Evolutionary conservation across 2,797 vertebrate genomes (phyloP).

Genomic region (Pangasius djambal): DNA sequence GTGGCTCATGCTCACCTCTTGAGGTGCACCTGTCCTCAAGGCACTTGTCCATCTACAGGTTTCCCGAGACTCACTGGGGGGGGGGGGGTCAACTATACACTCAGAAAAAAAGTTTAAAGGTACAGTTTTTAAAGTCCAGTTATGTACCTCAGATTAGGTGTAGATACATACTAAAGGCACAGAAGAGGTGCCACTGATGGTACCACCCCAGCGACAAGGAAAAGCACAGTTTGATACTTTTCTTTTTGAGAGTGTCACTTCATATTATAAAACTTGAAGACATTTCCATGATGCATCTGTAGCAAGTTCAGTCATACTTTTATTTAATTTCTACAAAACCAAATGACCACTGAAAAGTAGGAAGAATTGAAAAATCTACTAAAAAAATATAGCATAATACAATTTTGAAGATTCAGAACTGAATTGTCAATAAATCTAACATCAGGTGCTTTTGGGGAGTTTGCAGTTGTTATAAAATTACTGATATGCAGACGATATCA

Average conservation of each 20-base stretch:
- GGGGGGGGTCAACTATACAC: not conserved
- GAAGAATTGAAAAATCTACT: not conserved
- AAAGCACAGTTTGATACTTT: not conserved
- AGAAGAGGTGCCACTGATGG: not conserved
- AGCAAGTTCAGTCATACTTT: not conserved
- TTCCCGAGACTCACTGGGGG: not conserved
- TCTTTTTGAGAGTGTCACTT: not conserved
- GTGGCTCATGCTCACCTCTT: conserved; percentile 46
- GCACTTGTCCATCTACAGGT: conserved; percentile 31
- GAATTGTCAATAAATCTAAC: not conserved
- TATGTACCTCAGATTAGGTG: not conserved
- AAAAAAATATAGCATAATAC: not conserved
- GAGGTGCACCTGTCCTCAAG: conserved; percentile 47
- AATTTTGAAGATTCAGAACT: not conserved
- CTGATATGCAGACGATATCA: not conserved
- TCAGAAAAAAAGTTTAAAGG: not conserved
- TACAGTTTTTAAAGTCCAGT: not conserved
- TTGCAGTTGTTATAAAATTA: not conserved
- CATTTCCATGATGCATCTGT: not conserved
- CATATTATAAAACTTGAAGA: not conserved
- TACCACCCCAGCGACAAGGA: not conserved
- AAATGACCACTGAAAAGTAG: not conserved
- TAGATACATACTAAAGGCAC: not conserved
- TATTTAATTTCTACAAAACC: not conserved
- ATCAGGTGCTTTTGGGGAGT: not conserved